These are phyloP conservation scores for Dyspetes luteomarginatus DNA, from an alignment of 2,888 invertebrate genomes.

Conservation along the genomic window DNA sequence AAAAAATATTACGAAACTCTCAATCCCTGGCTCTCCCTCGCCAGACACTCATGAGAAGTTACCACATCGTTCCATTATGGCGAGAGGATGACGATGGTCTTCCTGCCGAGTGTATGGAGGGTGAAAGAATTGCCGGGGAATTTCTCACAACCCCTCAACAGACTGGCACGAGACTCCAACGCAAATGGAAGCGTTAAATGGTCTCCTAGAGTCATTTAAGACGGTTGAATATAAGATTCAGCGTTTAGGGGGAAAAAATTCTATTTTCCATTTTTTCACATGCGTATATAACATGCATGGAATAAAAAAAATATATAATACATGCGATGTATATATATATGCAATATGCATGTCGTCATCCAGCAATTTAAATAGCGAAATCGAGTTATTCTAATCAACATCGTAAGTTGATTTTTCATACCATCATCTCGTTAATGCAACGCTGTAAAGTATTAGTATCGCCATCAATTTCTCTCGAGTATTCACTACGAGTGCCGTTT, in stretches of 20 bases:
- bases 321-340: not conserved
- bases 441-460: not conserved
- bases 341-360: not conserved
- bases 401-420: conserved; percentile 23
- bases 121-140: not conserved
- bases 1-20: conserved; percentile 72
- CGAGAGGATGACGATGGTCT: conserved; percentile 50
- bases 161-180: conserved; percentile 7
- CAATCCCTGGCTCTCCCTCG: conserved; percentile 51
- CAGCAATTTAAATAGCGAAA: not conserved
- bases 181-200: conserved; percentile 13
- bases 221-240: not conserved
- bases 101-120: conserved; percentile 27
- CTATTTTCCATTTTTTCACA: not conserved
- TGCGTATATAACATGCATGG: not conserved
- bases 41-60: conserved; percentile 65
- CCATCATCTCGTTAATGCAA: conserved; percentile 19
- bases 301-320: not conserved
- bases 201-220: not conserved
- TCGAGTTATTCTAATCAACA: conserved; percentile 1
- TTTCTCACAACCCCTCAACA: not conserved
- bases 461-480: conserved; percentile 1
- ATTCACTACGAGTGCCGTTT: not conserved
- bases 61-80: conserved; percentile 33
- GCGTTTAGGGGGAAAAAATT: not conserved